These are phyloP conservation scores for Platycercus adscitus DNA, from an alignment of 2,113 vertebrate species.

Conservation along the genomic window DNA sequence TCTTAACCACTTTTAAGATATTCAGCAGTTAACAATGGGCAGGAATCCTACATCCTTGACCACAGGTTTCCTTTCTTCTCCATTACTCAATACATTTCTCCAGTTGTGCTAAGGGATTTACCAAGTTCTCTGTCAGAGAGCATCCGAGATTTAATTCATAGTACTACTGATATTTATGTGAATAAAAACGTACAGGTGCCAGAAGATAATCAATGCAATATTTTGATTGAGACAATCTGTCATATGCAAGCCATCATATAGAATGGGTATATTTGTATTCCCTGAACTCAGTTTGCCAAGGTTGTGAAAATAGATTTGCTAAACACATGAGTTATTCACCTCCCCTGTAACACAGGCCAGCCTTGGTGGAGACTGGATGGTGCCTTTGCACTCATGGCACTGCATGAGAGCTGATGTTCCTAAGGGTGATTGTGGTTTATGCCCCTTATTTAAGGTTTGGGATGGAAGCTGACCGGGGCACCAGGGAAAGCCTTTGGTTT, in stretches of 20 bases:
- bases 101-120: not conserved
- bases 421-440: not conserved
- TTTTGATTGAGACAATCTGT: not conserved
- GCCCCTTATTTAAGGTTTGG: not conserved
- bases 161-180: not conserved
- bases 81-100: not conserved
- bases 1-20: not conserved
- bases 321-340: not conserved
- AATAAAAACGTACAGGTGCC: not conserved
- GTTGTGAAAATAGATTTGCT: not conserved
- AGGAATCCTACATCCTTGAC: not conserved
- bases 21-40: not conserved
- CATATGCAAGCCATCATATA: not conserved
- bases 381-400: not conserved
- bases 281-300: not conserved
- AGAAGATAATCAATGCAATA: not conserved
- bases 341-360: not conserved
- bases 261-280: not conserved
- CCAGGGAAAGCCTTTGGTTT: not conserved
- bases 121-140: not conserved
- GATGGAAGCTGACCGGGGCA: not conserved
- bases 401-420: not conserved
- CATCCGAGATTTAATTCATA: not conserved
- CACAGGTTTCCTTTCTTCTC: not conserved
- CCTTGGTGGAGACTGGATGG: too few species aligned